Evolutionary conservation across 1,140 invertebrate genomes (phyloP), one percentile per base, ranked within the genome.

Genomic region (Drosophila sp.): DNA sequence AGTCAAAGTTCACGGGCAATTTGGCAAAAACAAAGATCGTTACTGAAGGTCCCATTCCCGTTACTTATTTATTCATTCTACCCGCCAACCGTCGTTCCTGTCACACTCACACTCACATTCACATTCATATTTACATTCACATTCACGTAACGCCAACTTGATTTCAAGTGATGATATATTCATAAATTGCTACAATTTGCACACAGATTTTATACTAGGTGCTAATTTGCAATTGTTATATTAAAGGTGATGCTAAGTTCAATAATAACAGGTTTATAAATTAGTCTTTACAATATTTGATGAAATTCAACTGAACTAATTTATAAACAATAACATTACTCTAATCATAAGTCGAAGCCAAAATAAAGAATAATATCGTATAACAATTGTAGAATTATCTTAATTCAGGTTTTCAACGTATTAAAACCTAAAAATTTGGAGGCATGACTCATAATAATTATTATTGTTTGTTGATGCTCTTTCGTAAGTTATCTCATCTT

Each of bases 1-100:
- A 43, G 41, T 62, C 57, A 69, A 61, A 62, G 71, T 73, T 73
- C 71, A 69, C 48, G 71, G 71, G 48, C 71, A 73, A 73, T 73
- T 73, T 73, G 64, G 64, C 64, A 61, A 61, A 67, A 69, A 69
- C 64, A 61, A 69, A 54, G 54, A 53, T 57, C 51, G 61, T 46
- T 4, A 46, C 25, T 32, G 45, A 27, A 45, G 41, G 18, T 13
- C 27, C 13, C 7, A 3, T 7, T 25, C 2, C 6, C 50, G 5
- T 9, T 9, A 7, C 5, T 4, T 11, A n/a, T n/a, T 1, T 8
- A n/a, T 8, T 27, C 8, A 13, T 4, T 11, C 50, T 21, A n/a
- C 11, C 8, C 14, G 2, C 8, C 29, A n/a, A n/a, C n/a, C n/a
- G n/a, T n/a, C n/a, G n/a, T n/a, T n/a, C 8, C 36, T 38, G 36